Evolutionary conservation across 2,797 vertebrate species (phyloP), one percentile per base, ranked within the genome.

Genomic region (Craterocephalus amniculus): DNA sequence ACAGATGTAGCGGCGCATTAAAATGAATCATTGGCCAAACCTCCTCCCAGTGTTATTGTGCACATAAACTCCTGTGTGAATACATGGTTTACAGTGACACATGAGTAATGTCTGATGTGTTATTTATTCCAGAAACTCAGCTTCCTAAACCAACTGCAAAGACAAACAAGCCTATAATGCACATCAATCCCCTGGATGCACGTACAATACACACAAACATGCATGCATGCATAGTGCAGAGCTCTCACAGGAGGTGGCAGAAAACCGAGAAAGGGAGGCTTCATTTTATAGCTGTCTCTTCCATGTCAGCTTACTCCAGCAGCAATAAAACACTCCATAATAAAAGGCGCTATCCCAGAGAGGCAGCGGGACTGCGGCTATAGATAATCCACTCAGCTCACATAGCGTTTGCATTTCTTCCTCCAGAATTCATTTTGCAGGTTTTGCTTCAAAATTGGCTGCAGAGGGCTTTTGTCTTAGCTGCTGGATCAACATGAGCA

Each of bases 271-370:
- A 88, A 79, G 80, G 82, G 87, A 84, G 67, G 79, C 83, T 90
- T 93, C 88, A 90, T 93, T 93, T 93, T 89, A 93, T 90, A 91
- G 89, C 91, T 85, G 88, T 90, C 76, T 92, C 88, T 90, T 92
- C 87, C 91, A 92, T 93, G 91, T 92, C 93, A 91, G 91, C 90
- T 89, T 88, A 87, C 90, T 91, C 86, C 85, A 77, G 86, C 91
- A 89, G 89, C 91, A 93, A 92, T 94, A 94, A 94, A 94, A 93
- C 91, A 93, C 90, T 92, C 89, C 91, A 93, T 92, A 94, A 93
- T 93, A 93, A 93, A 94, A 94, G 89, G 84, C 86, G 61, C 80
- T 86, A 90, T 88, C 83, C 91, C 83, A 71, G 79, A 87, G 89
- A 90, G 85, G 86, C 89, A 89, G 88, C 86, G 83, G 82, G 88